A percentile compares a stretch with the other conserved stretches of the same genome.
phyloP scores from a whole-genome alignment of 2,113 vertebrate species.

The Elephas maximus region DNA sequence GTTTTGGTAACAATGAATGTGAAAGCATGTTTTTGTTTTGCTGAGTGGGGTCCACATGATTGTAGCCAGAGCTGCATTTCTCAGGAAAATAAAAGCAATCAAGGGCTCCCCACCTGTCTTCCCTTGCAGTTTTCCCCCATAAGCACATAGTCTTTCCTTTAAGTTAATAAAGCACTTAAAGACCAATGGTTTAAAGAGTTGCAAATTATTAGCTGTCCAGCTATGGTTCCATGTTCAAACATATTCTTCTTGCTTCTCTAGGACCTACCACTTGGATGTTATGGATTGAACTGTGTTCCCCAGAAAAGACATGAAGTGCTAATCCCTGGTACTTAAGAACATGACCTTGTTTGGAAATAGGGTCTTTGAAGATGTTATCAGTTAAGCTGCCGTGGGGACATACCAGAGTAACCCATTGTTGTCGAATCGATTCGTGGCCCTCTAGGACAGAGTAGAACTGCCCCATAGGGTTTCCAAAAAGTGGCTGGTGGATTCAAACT shows the following conservation, averaged over 20 bases:
- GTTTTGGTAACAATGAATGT: not conserved
- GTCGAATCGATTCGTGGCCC: no score
- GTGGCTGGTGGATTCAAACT: no score
- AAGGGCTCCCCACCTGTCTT: not conserved
- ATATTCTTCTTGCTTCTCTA: not conserved
- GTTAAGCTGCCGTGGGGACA: not conserved
- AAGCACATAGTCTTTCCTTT: not conserved
- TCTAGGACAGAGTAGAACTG: no score
- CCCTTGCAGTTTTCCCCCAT: not conserved
- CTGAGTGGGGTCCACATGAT: not conserved
- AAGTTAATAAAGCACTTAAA: constrained; percentile 26
- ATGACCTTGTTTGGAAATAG: not conserved
- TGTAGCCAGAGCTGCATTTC: not conserved
- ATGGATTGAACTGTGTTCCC: not conserved
- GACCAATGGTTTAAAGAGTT: not conserved
- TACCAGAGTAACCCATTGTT: no score
- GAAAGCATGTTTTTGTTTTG: not conserved
- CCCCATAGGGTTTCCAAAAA: no score
- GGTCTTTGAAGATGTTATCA: not conserved
- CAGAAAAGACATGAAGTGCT: not conserved
- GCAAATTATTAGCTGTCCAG: not conserved
- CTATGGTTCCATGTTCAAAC: not conserved
- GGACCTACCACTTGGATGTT: not conserved
- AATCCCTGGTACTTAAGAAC: not conserved
- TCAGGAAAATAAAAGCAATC: not conserved